A percentile compares a stretch with the other conserved stretches of the same genome.
These are phyloP conservation scores for Merodon equestris DNA, from an alignment of 2,888 invertebrate genomes.

Conservation along the genomic window DNA sequence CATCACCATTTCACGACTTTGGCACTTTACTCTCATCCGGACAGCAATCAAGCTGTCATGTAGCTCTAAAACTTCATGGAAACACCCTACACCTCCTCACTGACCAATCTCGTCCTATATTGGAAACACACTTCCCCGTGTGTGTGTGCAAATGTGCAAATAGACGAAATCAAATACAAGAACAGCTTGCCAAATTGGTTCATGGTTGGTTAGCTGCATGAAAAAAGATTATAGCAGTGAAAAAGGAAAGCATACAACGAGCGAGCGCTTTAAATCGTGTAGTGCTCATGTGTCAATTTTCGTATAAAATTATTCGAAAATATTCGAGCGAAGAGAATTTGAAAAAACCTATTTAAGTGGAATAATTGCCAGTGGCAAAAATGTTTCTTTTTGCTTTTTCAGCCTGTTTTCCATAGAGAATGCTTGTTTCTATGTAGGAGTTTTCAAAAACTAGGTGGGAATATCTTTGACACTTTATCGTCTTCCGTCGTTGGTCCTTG, in stretches of 20 bases:
- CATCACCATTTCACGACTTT: too few species aligned
- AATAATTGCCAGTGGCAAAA: slow-evolving; percentile 6
- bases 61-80: background rate
- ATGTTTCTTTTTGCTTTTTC: background rate
- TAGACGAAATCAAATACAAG: slow-evolving; percentile 3
- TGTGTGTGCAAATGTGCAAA: background rate
- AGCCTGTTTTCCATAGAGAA: background rate
- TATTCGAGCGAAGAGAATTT: background rate
- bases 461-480: slow-evolving; percentile 6
- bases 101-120: too few species aligned
- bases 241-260: background rate
- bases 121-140: too few species aligned
- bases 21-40: too few species aligned
- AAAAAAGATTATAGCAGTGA: background rate
- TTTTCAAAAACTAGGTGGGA: too few species aligned
- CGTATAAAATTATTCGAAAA: slow-evolving; percentile 4
- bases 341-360: slow-evolving; percentile 9
- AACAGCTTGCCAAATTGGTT: slow-evolving; percentile 27
- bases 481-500: slow-evolving; percentile 10
- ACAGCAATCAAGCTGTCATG: too few species aligned
- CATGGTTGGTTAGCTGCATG: slow-evolving; percentile 20
- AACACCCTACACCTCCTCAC: background rate
- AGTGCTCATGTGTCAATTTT: slow-evolving; percentile 12
- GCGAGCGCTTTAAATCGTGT: background rate
- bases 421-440: too few species aligned